Evolutionary conservation across 1,140 invertebrate species (phyloP).

Genomic region (Carcinoscorpius rotundicauda): DNA sequence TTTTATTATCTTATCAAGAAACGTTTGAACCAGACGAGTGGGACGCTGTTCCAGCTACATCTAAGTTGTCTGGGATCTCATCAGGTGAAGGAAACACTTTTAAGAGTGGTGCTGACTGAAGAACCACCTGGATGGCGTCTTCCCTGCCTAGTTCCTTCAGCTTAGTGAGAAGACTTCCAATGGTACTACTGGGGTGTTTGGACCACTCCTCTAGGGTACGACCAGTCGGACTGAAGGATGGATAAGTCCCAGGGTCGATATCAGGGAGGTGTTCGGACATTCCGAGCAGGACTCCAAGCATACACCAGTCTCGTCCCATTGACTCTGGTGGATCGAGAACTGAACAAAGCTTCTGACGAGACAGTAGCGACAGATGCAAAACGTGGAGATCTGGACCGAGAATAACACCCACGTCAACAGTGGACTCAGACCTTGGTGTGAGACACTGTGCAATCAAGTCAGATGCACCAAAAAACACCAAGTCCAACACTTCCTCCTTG

Average conservation of each 20-base stretch:
- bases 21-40: too few species aligned
- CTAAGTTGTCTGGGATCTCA: too few species aligned
- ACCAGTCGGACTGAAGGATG: constrained; percentile 36
- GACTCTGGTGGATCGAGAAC: constrained; percentile 62
- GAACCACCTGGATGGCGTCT: constrained; percentile 40
- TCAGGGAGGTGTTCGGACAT: constrained; percentile 42
- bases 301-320: constrained; percentile 68
- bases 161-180: constrained; percentile 37
- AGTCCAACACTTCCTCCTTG: constrained; percentile 51
- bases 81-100: constrained; percentile 21
- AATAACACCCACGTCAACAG: background rate
- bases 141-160: constrained; percentile 39
- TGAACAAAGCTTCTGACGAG: constrained; percentile 38
- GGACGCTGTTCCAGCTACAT: too few species aligned
- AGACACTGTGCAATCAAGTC: constrained; percentile 28
- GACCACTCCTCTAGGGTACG: constrained; percentile 39
- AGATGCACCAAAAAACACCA: constrained; percentile 52
- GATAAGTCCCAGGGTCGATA: constrained; percentile 34
- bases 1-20: too few species aligned
- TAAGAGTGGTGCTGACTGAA: constrained; percentile 37
- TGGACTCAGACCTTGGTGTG: constrained; percentile 29
- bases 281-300: constrained; percentile 60
- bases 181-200: constrained; percentile 32
- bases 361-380: constrained; percentile 39
- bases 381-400: constrained; percentile 41